Evolutionary conservation across 2,888 invertebrate species (phyloP), one percentile per base, ranked within the genome.

Genomic region (Invenusta paracnida): DNA sequence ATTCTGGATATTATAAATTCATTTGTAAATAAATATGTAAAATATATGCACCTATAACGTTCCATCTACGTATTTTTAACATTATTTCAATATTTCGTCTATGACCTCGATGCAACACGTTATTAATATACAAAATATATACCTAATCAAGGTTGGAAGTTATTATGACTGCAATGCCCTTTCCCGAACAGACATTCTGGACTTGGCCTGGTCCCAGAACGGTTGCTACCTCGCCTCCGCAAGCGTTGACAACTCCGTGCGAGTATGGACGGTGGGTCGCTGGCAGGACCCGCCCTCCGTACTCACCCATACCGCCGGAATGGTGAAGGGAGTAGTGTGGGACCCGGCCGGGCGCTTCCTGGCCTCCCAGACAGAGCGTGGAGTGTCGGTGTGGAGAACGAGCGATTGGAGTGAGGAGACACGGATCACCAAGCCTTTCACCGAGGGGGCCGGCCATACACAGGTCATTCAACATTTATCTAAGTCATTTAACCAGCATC

Each of bases 301-400:
- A 11, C 92, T 98, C 11, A 95, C 94, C 89, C 97, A 96, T 0
- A 98, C 99, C 88, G 90, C 90, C 79, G 96, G 97, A 0, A 93
- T 98, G 88, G 98, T 98, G 0, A 98, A 98, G 92, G 99, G 99
- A 2, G 95, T 99, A 0, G 95, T 97, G 0, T 99, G 98, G 98
- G 99, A 99, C 92, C 99, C 99, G 0, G 95, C 97, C 81, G 98
- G 98, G 0, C 97, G 97, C 92, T 98, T 96, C 91, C 92, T 99
- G 86, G 97, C 84, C 82, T 88, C 88, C 25, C 88, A 92, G 91
- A 96, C 97, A 0, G 98, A 98, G 91, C 96, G 96, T 89, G 95
- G 96, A 23, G 92, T 99, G 28, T 93, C 96, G 89, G 94, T 99
- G 27, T 99, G 99, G 99, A 94, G 96, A 89, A 98, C 98, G 0